A percentile compares a stretch with the other conserved stretches of the same genome.
Evolutionary conservation across 2,113 vertebrate genomes (phyloP).

Genomic region (Polyodon spathula): DNA sequence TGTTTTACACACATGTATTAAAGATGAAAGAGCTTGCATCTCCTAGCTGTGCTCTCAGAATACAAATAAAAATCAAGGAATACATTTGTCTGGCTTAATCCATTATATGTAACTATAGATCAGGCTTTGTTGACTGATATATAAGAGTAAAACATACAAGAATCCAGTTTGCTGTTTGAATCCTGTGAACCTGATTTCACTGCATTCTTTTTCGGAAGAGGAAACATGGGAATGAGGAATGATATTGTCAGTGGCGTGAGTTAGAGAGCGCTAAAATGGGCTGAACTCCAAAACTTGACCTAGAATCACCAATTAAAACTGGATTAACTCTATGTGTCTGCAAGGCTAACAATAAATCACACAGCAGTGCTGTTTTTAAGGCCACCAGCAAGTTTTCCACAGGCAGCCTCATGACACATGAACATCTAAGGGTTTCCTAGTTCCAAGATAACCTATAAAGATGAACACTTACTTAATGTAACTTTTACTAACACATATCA

Average conservation of each 20-base stretch:
- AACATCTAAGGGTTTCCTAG: not conserved
- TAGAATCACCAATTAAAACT: slow-evolving; percentile 18
- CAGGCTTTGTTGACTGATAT: not conserved
- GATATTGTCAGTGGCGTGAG: not conserved
- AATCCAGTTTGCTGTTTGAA: too few relatives aligned
- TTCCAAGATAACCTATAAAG: not conserved
- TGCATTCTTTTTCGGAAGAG: too few relatives aligned
- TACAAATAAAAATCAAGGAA: slow-evolving; percentile 52
- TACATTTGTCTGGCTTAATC: slow-evolving; percentile 34
- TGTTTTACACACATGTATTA: slow-evolving; percentile 39
- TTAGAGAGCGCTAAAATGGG: slow-evolving; percentile 1
- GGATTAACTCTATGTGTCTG: slow-evolving; percentile 19
- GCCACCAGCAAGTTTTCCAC: not conserved
- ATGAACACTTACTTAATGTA: not conserved
- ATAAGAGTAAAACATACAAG: too few relatives aligned
- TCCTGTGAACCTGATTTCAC: too few relatives aligned
- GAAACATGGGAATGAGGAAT: not conserved
- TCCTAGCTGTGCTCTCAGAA: slow-evolving; percentile 37
- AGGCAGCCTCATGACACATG: not conserved
- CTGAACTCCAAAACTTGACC: slow-evolving; percentile 13
- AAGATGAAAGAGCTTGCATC: slow-evolving; percentile 36
- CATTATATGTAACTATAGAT: not conserved
- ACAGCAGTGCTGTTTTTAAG: slow-evolving; percentile 3
- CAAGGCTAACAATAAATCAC: slow-evolving; percentile 14
- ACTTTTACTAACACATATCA: not conserved